Percentiles rank a stretch among this genome's conserved stretches.
Evolutionary conservation across 2,113 vertebrate genomes (phyloP).

Genomic region (zebrafish (Danio rerio)): GRCz12tu NC_133187.1:25452501-25453000

Average conservation of each 20-base stretch:
- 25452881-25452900: too few relatives aligned
- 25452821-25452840: too few relatives aligned
- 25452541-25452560: constrained; percentile 46
- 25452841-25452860: too few relatives aligned
- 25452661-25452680: constrained; percentile 55
- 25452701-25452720: constrained; percentile 30
- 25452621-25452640: constrained; percentile 57
- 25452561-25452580: constrained; percentile 52
- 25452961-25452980: too few relatives aligned
- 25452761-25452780: constrained; percentile 33
- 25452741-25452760: constrained; percentile 34
- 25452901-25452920: too few relatives aligned
- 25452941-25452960: too few relatives aligned
- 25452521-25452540: constrained; percentile 30
- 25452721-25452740: constrained; percentile 25
- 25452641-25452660: constrained; percentile 46
- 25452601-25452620: constrained; percentile 56
- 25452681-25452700: constrained; percentile 43
- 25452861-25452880: too few relatives aligned
- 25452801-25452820: too few relatives aligned
- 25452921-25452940: too few relatives aligned
- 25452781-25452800: not conserved
- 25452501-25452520: not conserved
- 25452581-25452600: constrained; percentile 60
- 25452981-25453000: too few relatives aligned